Conservation (phyloP, 2,888 invertebrate species). For the Pristionchus japonicus region DNA sequence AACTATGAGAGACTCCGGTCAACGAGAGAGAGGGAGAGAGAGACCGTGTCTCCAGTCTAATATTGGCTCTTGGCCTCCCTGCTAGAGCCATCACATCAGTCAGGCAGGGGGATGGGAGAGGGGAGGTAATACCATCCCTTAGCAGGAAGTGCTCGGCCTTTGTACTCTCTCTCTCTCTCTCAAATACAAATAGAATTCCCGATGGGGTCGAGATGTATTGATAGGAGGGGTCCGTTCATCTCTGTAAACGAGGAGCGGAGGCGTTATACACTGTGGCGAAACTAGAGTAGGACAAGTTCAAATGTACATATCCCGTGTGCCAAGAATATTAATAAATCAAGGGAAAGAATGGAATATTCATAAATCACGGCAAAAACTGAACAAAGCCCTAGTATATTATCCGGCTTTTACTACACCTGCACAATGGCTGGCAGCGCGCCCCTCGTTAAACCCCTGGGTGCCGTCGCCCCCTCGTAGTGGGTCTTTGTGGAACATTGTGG, state of each 20-base stretch:
- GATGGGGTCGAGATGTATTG: not conserved
- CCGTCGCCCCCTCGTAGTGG: not conserved
- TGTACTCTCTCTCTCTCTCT: constrained; percentile 5
- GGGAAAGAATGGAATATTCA: too few relatives aligned
- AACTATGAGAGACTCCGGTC: too few relatives aligned
- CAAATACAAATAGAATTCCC: not conserved
- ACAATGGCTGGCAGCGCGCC: not conserved
- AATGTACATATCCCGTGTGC: too few relatives aligned
- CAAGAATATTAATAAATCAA: too few relatives aligned
- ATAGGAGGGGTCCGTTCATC: not conserved
- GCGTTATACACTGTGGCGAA: not conserved
- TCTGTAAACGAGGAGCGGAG: not conserved
- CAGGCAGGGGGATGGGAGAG: not conserved
- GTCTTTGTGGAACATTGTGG: too few relatives aligned
- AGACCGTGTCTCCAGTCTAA: not conserved
- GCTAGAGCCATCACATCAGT: not conserved
- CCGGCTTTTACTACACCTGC: too few relatives aligned
- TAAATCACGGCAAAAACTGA: too few relatives aligned
- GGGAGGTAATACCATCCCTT: constrained; percentile 11
- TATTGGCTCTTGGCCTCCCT: not conserved
- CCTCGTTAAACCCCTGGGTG: not conserved
- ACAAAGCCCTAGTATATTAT: too few relatives aligned
- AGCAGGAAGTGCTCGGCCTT: constrained; percentile 26
- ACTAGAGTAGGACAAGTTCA: too few relatives aligned
- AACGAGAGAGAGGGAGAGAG: not conserved